Base-by-base conservation (phyloP, 2,113 vertebrate species). In the Neoarius graeffei region DNA sequence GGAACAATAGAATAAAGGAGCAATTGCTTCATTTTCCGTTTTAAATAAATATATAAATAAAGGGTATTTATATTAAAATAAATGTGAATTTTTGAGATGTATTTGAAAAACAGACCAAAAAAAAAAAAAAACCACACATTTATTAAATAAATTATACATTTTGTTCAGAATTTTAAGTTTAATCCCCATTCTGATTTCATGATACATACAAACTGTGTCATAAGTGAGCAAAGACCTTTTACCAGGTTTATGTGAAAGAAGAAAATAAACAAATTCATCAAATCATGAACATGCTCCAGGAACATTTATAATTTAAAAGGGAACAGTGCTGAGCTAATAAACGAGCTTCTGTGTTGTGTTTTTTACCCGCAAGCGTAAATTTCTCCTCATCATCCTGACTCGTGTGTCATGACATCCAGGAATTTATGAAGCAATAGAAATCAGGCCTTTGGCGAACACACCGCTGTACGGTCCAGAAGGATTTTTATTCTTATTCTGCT, bases 391-490 rank as follows among this genome's bases (percentile, higher is more conserved):
- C 73, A 76, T 76, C 20, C 20, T 25, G 73, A 50, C 73, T 23
- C 17, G 20, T 76, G 73, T 76, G 73, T 76, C 42, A 76, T 76
- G 42, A 76, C 10, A 13, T 76, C 42, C 42, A 25, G 42, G 10
- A 76, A 76, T 76, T 76, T 76, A 76, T 52, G 73, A 50, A 76
- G 73, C 73, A 76, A 76, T 76, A 52, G 73, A 50, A 76, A 52
- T 52, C 20, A 10, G 48, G 73, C 73, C 48, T 76, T 52, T 25
- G 73, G 73, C 73, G 19, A 52, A 76, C 17, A 52, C 48, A 25
- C 20, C 14, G 9, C 48, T 52, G 73, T 5, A 76, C 9, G 9
- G 25, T 23, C 9, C 4, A 5, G 19, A 7, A 30, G 11, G 5
- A 30, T 69, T 15, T 1, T 9, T 19, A 6, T 35, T 42, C 25